Evolutionary conservation across 2,797 vertebrate genomes (phyloP), one percentile per base, ranked within the genome.

Genomic region (Intellagama lesueurii): DNA sequence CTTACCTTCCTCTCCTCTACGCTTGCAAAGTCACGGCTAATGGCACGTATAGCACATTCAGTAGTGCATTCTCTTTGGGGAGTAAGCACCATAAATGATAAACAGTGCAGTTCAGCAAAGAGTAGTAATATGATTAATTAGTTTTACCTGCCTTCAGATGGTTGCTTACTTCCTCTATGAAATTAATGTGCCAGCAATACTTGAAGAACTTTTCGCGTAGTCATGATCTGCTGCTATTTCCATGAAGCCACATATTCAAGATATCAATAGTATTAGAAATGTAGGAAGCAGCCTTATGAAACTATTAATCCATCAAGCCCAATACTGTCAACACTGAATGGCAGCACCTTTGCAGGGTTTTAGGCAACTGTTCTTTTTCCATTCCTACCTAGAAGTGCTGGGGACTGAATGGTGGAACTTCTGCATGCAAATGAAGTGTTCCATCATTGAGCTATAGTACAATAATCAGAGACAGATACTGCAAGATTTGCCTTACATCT

Each of bases 91-190:
- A 7, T 90, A 92, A 87, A 40, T 85, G 85, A 94, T 92, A 96
- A 96, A 96, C 95, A 95, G 86, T 83, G 52, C 44, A 79, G 89
- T 91, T 87, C 88, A 93, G 87, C 84, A 89, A 91, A 86, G 86
- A 88, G 88, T 91, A 88, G 88, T 91, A 89, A 87, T 85, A 68
- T 68, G 83, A 19, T 35, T 91, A 76, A 81, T 93, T 89, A 7
- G 66, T 70, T 44, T 89, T 87, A 72, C 35, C 68, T 87, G 77
- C 28, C 90, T 76, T 32, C 75, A 82, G 81, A 86, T 70, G 8
- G 2, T 93, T 88, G 91, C 90, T 80, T 60, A n/a, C 28, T 77
- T 90, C 90, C 90, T 88, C 92, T 93, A 76, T 49, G 35, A 89
- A 90, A 93, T 82, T 47, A 84, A 91, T 86, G 87, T 66, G 90